Conservation (phyloP, 2,888 invertebrate species). For the Eurytoma adleriae region DNA sequence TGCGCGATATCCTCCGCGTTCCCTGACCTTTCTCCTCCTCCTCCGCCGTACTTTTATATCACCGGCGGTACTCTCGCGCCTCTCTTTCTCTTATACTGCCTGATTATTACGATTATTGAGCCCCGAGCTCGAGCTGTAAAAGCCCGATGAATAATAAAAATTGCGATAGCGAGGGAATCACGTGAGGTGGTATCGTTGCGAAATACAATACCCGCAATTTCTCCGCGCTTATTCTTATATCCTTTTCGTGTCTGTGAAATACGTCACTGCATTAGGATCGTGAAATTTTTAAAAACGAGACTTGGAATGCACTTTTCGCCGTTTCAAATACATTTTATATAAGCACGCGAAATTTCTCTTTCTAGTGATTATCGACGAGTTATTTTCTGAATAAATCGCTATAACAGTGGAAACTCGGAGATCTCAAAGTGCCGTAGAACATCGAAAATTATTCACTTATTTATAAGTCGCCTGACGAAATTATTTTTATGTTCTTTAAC, state of each 20-base stretch:
- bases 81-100: constrained; percentile 58
- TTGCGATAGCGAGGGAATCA: constrained; percentile 38
- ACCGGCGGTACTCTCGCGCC: constrained; percentile 55
- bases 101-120: constrained; percentile 70
- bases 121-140: constrained; percentile 52
- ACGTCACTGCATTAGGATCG: constrained; percentile 33
- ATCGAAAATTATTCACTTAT: constrained; percentile 13
- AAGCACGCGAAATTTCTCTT: neutral
- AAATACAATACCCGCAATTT: constrained; percentile 49
- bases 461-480: neutral
- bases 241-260: neutral
- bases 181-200: constrained; percentile 29
- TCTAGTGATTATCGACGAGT: neutral
- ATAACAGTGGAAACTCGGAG: too few relatives aligned
- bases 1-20: constrained; percentile 6
- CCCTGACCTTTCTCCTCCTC: constrained; percentile 56
- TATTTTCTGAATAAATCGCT: too few relatives aligned
- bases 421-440: too few relatives aligned
- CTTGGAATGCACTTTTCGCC: too few relatives aligned
- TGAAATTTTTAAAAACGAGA: constrained; percentile 53
- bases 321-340: neutral
- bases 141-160: constrained; percentile 56
- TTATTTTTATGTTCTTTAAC: too few relatives aligned
- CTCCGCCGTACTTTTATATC: constrained; percentile 43
- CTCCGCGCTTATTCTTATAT: constrained; percentile 29